Evolutionary conservation across 1,140 invertebrate species (phyloP), one percentile per base, ranked within the genome.

Genomic region (Pentalonia nigronervosa): DNA sequence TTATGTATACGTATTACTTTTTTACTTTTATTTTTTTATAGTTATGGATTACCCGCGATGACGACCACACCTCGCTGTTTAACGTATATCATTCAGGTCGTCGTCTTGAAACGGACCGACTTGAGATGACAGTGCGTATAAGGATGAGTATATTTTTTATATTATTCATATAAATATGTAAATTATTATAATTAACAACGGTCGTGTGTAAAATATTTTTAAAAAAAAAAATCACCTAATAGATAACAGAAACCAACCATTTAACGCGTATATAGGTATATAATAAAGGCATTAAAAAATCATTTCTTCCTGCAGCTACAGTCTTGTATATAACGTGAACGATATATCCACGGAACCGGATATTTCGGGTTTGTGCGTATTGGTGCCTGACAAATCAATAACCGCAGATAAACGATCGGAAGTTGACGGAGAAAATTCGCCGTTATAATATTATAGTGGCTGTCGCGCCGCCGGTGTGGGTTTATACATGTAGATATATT

Each of bases 341-440:
- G 45, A 86, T 86, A 30, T 41, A 41, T 45, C 36, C 17, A 14
- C 30, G 14, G 30, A 25, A 86, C 30, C 45, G 14, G 45, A 86
- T 14, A 86, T 86, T 86, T 86, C 25, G 45, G 30, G 30, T 21
- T 48, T 30, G 47, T 48, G 45, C 7, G 86, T 87, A 87, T 47
- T 48, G 30, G 30, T 87, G 86, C 47, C 47, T 48, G 86, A 87
- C 30, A 87, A 48, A 87, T 87, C 47, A 50, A 87, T 87, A 87
- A 87, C 47, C 17, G 45, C 30, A 6, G 4, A 87, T 8, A 48
- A 87, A 87, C 45, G 45, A 25, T 87, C 45, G 84, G 84, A 87
- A 87, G 47, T 87, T 4, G 41, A 41, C 30, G 36, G 34, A 47
- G 30, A 17, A 48, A 87, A 87, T 34, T 7, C 36, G 83, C 36